Percentiles rank a stretch among this genome's conserved stretches.
These are phyloP conservation scores for Chlorodrepanis virens DNA, from an alignment of 2,113 vertebrate species.

Conservation along the genomic window DNA sequence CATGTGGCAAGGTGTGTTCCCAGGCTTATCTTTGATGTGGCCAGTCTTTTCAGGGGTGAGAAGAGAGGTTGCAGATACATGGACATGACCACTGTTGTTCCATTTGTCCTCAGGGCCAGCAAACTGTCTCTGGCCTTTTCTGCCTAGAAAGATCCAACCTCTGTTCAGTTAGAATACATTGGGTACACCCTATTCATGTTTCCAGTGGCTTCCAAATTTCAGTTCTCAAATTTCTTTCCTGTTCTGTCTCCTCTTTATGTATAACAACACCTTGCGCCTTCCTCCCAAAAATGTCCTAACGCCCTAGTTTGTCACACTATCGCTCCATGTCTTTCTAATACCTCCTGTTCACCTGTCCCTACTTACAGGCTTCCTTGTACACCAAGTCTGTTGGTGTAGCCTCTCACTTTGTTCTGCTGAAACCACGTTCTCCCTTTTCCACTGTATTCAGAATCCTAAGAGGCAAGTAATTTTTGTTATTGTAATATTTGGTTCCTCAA, in stretches of 20 bases:
- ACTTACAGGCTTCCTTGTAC: neutral
- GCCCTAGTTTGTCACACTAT: neutral
- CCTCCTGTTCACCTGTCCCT: neutral
- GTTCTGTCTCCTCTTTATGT: neutral
- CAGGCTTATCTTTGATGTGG: neutral
- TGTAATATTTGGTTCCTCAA: neutral
- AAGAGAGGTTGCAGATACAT: neutral
- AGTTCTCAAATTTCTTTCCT: neutral
- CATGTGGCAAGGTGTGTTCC: accelerated
- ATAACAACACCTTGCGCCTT: neutral
- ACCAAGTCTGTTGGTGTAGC: neutral
- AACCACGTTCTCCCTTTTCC: neutral
- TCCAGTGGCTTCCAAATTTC: neutral
- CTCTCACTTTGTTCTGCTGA: neutral
- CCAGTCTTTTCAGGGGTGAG: neutral
- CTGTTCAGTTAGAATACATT: neutral
- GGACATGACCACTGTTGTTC: neutral
- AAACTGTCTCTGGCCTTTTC: neutral
- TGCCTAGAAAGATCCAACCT: neutral
- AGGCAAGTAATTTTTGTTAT: neutral
- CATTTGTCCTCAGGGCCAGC: neutral
- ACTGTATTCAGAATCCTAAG: neutral
- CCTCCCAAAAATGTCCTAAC: neutral
- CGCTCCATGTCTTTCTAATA: neutral
- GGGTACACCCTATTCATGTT: accelerated